phyloP scores from a whole-genome alignment of 2,888 invertebrate species.

The Oeneis ivallda region DNA sequence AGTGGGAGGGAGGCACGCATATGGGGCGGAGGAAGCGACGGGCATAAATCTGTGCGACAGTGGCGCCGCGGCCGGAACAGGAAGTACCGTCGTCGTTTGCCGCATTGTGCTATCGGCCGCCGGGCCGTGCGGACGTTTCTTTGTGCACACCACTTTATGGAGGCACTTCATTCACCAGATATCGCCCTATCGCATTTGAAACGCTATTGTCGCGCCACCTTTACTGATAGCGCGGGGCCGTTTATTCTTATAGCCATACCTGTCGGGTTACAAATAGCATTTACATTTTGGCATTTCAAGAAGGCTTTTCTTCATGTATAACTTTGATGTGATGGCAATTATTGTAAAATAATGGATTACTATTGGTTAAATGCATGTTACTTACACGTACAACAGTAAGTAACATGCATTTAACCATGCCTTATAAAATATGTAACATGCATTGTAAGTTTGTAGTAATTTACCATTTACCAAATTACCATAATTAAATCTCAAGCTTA shows the following conservation, averaged over 20 bases:
- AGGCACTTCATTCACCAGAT: slow-evolving; percentile 64
- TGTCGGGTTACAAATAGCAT: slow-evolving; percentile 32
- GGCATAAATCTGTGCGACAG: slow-evolving; percentile 78
- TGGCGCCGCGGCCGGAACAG: slow-evolving; percentile 79
- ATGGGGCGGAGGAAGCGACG: slow-evolving; percentile 74
- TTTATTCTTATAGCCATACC: slow-evolving; percentile 41
- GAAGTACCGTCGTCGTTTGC: slow-evolving; percentile 80
- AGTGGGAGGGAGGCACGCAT: slow-evolving; percentile 68
- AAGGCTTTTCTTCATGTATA: neutral
- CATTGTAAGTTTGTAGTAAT: too few relatives aligned
- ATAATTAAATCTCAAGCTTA: too few relatives aligned
- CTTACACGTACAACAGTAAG: too few relatives aligned
- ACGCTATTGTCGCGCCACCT: slow-evolving; percentile 72
- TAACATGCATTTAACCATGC: too few relatives aligned
- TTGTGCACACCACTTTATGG: slow-evolving; percentile 75
- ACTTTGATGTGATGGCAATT: neutral
- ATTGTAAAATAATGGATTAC: too few relatives aligned
- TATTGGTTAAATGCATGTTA: too few relatives aligned
- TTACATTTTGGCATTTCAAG: slow-evolving; percentile 20
- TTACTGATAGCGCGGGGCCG: slow-evolving; percentile 55
- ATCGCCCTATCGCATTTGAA: slow-evolving; percentile 64
- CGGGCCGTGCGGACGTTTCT: slow-evolving; percentile 75
- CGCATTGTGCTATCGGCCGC: slow-evolving; percentile 79
- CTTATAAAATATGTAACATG: too few relatives aligned
- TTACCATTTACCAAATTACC: too few relatives aligned